A percentile compares a stretch with the other conserved stretches of the same genome.
Conservation (phyloP, 2,888 invertebrate species). For the Synergus laeviventris region DNA sequence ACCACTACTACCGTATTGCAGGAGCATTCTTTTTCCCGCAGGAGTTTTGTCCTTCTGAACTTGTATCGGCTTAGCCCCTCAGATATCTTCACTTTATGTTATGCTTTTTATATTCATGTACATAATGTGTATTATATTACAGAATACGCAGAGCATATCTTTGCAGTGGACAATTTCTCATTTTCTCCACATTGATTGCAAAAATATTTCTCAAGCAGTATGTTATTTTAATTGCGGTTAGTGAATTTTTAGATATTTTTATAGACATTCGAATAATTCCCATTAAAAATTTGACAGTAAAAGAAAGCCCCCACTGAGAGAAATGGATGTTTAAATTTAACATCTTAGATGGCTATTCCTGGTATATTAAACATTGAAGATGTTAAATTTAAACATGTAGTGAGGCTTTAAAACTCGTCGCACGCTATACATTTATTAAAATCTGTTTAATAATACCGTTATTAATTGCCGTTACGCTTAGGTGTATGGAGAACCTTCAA, state of each 20-base stretch:
- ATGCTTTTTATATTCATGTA: background rate
- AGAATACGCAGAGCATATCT: no score
- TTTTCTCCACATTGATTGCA: no score
- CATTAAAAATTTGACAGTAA: background rate
- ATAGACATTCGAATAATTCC: background rate
- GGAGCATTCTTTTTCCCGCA: constrained; percentile 45
- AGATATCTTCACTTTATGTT: constrained; percentile 1
- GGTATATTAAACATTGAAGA: no score
- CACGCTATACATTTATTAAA: constrained; percentile 19
- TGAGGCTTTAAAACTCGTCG: background rate
- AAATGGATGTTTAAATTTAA: no score
- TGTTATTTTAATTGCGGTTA: no score
- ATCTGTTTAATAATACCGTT: constrained; percentile 39
- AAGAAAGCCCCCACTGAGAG: background rate
- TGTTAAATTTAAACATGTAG: no score
- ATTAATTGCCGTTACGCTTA: constrained; percentile 38
- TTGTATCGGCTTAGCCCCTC: constrained; percentile 38
- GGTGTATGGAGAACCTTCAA: constrained; percentile 47
- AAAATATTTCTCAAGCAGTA: no score
- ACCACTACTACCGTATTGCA: constrained; percentile 38
- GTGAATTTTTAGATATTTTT: no score
- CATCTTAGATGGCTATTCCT: no score
- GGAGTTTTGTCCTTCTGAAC: constrained; percentile 43
- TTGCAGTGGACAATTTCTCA: no score
- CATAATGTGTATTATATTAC: background rate